A percentile compares a stretch with the other conserved stretches of the same genome.
Evolutionary conservation across 2,888 invertebrate genomes (phyloP).

Genomic region (Aphidoletes aphidimyza): DNA sequence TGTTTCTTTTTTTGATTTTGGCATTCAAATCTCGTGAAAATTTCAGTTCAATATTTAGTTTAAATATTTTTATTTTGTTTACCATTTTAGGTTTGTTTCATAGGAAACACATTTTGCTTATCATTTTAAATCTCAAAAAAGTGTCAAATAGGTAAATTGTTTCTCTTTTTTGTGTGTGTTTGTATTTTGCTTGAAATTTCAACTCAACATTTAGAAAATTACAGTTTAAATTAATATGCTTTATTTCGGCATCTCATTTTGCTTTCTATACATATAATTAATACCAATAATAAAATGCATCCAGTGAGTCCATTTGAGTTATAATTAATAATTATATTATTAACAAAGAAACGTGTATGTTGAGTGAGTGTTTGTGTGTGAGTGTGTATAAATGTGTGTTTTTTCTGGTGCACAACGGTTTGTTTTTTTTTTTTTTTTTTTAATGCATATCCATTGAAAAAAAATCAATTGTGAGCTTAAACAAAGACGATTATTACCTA

Average conservation of each 20-base stretch:
- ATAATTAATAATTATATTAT: background rate
- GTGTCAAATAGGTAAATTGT: too few species aligned
- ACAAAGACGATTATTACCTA: background rate
- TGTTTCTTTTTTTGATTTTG: background rate
- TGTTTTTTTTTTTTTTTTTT: background rate
- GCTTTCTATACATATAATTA: too few species aligned
- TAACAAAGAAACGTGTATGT: too few species aligned
- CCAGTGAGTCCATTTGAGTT: background rate
- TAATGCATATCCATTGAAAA: background rate
- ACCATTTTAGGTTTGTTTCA: background rate
- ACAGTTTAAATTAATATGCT: too few species aligned
- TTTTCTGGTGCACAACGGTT: background rate
- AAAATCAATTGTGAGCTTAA: too few species aligned
- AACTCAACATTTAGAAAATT: too few species aligned
- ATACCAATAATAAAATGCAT: background rate
- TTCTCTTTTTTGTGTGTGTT: too few species aligned
- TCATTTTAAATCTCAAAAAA: background rate
- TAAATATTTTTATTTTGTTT: background rate
- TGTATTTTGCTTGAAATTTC: too few species aligned
- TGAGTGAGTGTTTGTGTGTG: too few species aligned
- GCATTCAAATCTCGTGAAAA: slow-evolving; percentile 6
- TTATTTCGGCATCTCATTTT: too few species aligned
- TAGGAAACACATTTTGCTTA: too few species aligned
- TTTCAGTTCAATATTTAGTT: slow-evolving; percentile 13
- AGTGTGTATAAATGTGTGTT: too few species aligned